Evolutionary conservation across 1,140 invertebrate species (phyloP), one percentile per base, ranked within the genome.

Genomic region (Drosophila virilis): DNA sequence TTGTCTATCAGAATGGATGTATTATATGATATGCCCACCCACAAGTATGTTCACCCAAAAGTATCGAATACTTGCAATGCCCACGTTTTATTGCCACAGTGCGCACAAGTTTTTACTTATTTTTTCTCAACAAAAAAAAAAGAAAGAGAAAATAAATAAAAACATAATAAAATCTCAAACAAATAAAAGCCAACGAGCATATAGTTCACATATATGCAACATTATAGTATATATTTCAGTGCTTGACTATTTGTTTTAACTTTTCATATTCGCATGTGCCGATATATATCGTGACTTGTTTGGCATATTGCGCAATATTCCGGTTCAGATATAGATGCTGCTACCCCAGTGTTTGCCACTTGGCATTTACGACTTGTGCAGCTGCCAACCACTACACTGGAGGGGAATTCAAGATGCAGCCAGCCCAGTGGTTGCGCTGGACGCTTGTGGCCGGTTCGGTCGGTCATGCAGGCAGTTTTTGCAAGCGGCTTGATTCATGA

Each of bases 401-500:
- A 28, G 28, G 17, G 33, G 40, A 35, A 51, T 43, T 59, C 38
- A 69, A 61, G 66, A 69, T 61, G 12, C 57, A 32, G 37, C 22
- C 57, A 32, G 37, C 22, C 22, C 22, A 28, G 46, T 51, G 55
- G 40, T 42, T 60, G 55, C 15, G 12, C 9, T 54, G 40, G 45
- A 15, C 40, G 12, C 45, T 8, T 32, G 43, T 52, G 48, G 12
- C 32, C 43, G 10, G 58, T n/a, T 22, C 57, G 71, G 43, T 62
- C 46, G 15, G 58, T 42, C 72, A 67, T 61, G 43, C 77, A 51
- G 69, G 60, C 80, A 61, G 52, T 55, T 55, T 38, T 38, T 42
- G 40, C 40, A 33, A 40, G 5, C 17, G 13, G 73, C 57, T 84
- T 85, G 82, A 86, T 85, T 75, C 78, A 88, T 85, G 79, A 79